These are phyloP conservation scores for Tribolium freemani DNA, from an alignment of 2,888 invertebrate genomes.

Conservation along the genomic window DNA sequence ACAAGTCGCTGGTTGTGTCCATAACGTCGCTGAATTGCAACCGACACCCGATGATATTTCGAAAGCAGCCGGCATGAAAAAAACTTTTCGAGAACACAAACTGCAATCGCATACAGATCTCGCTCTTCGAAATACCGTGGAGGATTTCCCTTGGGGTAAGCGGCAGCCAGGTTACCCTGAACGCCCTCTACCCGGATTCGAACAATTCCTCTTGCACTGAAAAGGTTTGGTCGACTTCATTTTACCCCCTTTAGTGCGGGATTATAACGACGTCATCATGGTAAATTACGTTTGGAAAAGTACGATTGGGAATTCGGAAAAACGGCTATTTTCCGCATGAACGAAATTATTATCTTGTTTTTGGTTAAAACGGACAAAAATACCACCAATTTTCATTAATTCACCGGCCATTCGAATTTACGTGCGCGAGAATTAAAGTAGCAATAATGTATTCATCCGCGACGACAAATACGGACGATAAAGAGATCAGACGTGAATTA, in stretches of 20 bases:
- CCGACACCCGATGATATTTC: background rate
- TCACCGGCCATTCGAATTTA: too few relatives aligned
- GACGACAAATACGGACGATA: too few relatives aligned
- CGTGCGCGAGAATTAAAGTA: too few relatives aligned
- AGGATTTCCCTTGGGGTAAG: slow-evolving; percentile 29
- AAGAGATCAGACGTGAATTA: too few relatives aligned
- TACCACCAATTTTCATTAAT: background rate
- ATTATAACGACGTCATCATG: slow-evolving; percentile 23
- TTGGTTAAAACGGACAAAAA: background rate
- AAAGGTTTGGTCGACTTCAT: slow-evolving; percentile 20
- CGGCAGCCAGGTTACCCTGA: slow-evolving; percentile 8
- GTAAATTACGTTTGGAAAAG: slow-evolving; percentile 17
- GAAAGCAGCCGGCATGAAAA: background rate
- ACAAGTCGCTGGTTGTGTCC: background rate
- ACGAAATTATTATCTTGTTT: background rate
- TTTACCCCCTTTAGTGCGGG: slow-evolving; percentile 22
- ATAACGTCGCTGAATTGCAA: slow-evolving; percentile 3
- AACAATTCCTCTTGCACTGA: slow-evolving; percentile 24
- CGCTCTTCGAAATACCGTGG: slow-evolving; percentile 2
- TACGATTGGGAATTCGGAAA: background rate
- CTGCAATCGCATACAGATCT: slow-evolving; percentile 34
- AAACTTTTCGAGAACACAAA: slow-evolving; percentile 14
- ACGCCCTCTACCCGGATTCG: slow-evolving; percentile 21
- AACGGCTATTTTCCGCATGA: background rate
- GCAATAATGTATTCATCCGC: too few relatives aligned